A percentile compares a stretch with the other conserved stretches of the same genome.
Evolutionary conservation across 2,888 invertebrate genomes (phyloP).

Genomic region (Monoplex corrugatus): DNA sequence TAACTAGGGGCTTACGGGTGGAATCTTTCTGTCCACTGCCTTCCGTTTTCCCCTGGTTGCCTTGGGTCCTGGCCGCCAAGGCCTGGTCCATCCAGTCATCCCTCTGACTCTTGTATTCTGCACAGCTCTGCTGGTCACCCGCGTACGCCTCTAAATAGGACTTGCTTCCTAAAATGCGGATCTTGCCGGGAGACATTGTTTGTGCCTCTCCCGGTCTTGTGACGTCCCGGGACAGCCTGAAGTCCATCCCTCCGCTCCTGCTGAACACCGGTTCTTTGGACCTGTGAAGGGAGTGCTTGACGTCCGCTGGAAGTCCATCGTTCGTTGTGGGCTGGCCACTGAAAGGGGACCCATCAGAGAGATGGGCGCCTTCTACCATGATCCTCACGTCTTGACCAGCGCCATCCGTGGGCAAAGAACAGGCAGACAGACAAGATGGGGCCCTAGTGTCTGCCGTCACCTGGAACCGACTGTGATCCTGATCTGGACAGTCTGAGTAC

Average conservation of each 20-base stretch:
- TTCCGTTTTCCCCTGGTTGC: neutral
- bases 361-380: neutral
- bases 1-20: constrained; percentile 40
- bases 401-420: neutral
- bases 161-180: constrained; percentile 45
- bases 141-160: constrained; percentile 42
- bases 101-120: neutral
- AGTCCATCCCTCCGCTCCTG: neutral
- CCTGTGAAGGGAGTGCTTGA: neutral
- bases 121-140: neutral
- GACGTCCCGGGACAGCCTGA: neutral
- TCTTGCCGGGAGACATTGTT: constrained; percentile 34
- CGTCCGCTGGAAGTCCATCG: neutral
- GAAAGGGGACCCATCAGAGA: neutral
- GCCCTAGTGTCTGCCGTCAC: neutral
- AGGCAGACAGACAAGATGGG: neutral
- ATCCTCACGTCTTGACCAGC: neutral
- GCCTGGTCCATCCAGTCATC: constrained; percentile 1
- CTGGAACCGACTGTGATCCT: neutral
- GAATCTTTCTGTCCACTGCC: constrained; percentile 32
- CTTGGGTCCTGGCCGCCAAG: neutral
- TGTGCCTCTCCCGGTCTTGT: neutral
- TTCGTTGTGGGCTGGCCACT: neutral
- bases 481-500: neutral
- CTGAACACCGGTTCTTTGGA: neutral